Percentiles rank a stretch among this genome's conserved stretches.
phyloP scores from a whole-genome alignment of 2,888 invertebrate genomes.

The Hypena proboscidalis region DNA sequence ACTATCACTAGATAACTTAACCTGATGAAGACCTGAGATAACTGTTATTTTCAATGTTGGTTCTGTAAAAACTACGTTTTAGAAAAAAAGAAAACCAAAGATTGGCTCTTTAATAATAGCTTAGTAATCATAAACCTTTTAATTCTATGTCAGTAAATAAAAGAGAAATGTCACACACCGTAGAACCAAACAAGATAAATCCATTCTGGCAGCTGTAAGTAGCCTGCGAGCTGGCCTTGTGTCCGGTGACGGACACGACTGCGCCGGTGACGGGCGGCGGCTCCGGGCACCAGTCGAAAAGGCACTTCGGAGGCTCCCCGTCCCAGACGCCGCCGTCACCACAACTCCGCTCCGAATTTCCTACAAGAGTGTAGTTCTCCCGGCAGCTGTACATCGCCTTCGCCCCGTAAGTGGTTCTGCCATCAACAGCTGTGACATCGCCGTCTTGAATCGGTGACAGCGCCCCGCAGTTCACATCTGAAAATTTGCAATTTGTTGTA shows the following conservation, averaged over 20 bases:
- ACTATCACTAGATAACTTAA: no score
- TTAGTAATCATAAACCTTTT: no score
- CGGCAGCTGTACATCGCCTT: constrained; percentile 91
- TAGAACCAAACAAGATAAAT: constrained; percentile 92
- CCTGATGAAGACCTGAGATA: no score
- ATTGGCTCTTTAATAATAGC: no score
- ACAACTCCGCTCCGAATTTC: constrained; percentile 89
- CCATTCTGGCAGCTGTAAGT: constrained; percentile 93
- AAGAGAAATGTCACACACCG: no score
- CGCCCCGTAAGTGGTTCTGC: constrained; percentile 92
- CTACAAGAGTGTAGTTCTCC: constrained; percentile 94
- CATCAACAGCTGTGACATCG: constrained; percentile 87
- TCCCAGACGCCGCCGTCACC: constrained; percentile 91
- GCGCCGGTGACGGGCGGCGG: constrained; percentile 92
- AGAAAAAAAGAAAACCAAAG: no score
- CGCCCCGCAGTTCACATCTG: constrained; percentile 93
- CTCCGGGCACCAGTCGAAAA: constrained; percentile 95
- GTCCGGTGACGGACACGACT: constrained; percentile 88
- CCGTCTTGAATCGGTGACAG: constrained; percentile 90
- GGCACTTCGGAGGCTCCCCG: constrained; percentile 91
- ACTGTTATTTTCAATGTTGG: no score
- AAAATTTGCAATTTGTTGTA: constrained; percentile 25
- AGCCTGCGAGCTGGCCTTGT: constrained; percentile 92
- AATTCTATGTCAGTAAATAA: no score
- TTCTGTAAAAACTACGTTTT: no score